Conservation (phyloP, 2,888 invertebrate genomes). For the Conops quadrifasciatus region DNA sequence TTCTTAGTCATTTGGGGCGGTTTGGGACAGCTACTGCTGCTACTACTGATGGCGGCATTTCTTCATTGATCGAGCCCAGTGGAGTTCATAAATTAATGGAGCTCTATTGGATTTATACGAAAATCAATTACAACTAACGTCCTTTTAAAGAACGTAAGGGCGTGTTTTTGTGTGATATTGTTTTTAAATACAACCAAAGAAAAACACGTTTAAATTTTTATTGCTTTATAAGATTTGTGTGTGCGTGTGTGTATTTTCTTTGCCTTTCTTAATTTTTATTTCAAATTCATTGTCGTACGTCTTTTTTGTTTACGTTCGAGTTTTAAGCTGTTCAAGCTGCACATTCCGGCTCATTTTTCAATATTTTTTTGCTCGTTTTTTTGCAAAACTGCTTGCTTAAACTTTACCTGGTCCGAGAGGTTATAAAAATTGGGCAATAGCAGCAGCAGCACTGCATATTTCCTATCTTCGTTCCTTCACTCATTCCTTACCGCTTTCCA, state of each 20-base stretch:
- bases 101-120: constrained; percentile 60
- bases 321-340: not conserved
- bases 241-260: not conserved
- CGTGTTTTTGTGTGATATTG: not conserved
- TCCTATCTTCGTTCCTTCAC: no score
- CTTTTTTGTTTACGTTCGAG: constrained; percentile 4
- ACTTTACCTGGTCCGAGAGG: not conserved
- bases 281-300: not conserved
- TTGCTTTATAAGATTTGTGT: no score
- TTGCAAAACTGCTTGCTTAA: not conserved
- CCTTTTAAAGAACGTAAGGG: constrained; percentile 7
- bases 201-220: constrained; percentile 1
- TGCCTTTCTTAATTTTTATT: constrained; percentile 3
- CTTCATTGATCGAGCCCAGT: constrained; percentile 46
- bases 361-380: constrained; percentile 4
- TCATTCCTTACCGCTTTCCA: not conserved
- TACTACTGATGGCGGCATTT: constrained; percentile 37
- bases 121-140: constrained; percentile 58
- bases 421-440: constrained; percentile 3
- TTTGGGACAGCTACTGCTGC: not conserved
- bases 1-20: no score
- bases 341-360: constrained; percentile 14
- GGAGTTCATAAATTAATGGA: constrained; percentile 59
- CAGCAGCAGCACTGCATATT: no score
- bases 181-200: constrained; percentile 12